Base-by-base conservation (phyloP, 2,888 invertebrate genomes). In the Lasioglossum morio region DNA sequence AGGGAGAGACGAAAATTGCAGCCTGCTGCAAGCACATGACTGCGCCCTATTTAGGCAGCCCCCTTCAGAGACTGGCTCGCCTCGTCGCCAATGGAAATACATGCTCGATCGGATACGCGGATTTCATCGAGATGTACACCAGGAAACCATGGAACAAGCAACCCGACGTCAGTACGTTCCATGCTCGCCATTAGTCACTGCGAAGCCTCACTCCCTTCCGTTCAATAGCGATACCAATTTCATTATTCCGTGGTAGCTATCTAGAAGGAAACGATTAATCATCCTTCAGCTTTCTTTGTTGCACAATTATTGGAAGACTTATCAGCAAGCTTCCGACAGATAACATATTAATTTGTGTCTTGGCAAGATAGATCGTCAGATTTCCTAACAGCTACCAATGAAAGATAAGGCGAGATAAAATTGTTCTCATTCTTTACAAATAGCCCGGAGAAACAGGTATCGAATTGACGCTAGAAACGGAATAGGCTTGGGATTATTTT, bases 61-160 rank as follows among this genome's bases (percentile, higher is more conserved):
- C 94, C 14, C 57, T 93, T 0, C 78, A 92, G 27, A 89, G 94
- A 90, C 79, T 94, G 19, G 92, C 92, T 2, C 53, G 82, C 14
- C 0, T 90, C 1, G 40, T 87, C 12, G 73, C 53, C 3, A 5
- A 7, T 0, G 12, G 73, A 4, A 23, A 76, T 0, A 0, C 40
- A 1, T 94, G 94, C 72, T 3, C 73, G 10, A 72, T 78, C 27
- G 87, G 60, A 72, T 94, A 94, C 70, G 37, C 81, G 1, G 78
- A 75, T 4, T 90, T 91, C 34, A 7, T 94, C 0, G n/a, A 82
- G 16, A 0, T 0, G 0, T 89, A 89, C 75, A 77, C 7, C n/a
- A 81, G 87, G 0, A 76, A 43, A 10, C 78, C 87, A 16, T 93
- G 92, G 93, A 40, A 79, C 1, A 73, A 81, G 1, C 30, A 77